phyloP scores from a whole-genome alignment of 2,888 invertebrate species.

The Mythimna loreyi region DNA sequence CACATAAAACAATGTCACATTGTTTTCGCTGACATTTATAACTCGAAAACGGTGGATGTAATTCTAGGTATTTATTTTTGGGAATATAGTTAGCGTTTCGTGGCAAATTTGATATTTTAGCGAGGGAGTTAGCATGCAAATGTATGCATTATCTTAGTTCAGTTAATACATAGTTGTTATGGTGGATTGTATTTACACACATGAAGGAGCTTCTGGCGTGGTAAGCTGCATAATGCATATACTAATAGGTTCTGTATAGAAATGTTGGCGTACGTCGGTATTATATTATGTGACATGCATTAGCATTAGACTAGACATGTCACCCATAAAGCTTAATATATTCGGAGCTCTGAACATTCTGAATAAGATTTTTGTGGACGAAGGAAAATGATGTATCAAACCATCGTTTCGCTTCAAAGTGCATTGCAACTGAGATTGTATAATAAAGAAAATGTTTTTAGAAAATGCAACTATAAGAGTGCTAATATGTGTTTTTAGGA shows the following conservation, averaged over 20 bases:
- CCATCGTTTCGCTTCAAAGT: not conserved
- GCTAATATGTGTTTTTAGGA: conserved; percentile 23
- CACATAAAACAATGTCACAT: conserved; percentile 59
- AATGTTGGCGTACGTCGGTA: conserved; percentile 26
- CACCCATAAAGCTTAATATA: conserved; percentile 37
- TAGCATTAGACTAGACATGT: conserved; percentile 37
- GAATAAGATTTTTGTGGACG: conserved; percentile 17
- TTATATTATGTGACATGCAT: conserved; percentile 41
- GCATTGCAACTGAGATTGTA: conserved; percentile 5
- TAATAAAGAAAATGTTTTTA: conserved; percentile 2
- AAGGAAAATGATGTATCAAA: conserved; percentile 33
- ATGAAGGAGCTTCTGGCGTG: conserved; percentile 19
- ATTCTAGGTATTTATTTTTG: conserved; percentile 44
- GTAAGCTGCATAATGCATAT: conserved; percentile 32
- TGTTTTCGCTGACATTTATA: conserved; percentile 57
- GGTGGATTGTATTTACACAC: conserved; percentile 30
- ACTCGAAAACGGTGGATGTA: conserved; percentile 48
- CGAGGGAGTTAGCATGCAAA: conserved; percentile 49
- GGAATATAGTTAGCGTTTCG: conserved; percentile 32
- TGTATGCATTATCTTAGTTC: conserved; percentile 52
- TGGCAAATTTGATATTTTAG: conserved; percentile 43
- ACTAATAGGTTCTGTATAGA: conserved; percentile 9
- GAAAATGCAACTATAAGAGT: conserved; percentile 3
- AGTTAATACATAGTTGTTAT: conserved; percentile 36
- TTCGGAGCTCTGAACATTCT: conserved; percentile 22